Conservation (phyloP, 2,113 vertebrate species). For the Nicator chloris region DNA sequence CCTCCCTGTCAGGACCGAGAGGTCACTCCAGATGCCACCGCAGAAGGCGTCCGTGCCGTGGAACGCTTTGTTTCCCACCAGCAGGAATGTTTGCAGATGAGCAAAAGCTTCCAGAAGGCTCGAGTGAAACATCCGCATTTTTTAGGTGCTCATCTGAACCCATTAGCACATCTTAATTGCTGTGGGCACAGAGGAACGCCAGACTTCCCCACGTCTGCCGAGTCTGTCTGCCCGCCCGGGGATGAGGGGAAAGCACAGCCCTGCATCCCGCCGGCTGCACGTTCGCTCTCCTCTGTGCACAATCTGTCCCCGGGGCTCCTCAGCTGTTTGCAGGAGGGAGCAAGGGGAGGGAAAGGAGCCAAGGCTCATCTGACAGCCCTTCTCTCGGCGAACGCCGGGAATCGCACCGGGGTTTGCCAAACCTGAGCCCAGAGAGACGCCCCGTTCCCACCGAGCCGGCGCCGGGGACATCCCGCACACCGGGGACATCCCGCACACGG, state of each 20-base stretch:
- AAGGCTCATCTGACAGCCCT: neutral
- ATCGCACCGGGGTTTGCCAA: neutral
- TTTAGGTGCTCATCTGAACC: constrained; percentile 8
- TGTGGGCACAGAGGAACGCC: neutral
- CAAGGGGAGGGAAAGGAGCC: neutral
- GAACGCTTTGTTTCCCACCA: neutral
- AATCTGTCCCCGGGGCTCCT: constrained; percentile 10
- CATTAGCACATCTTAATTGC: constrained; percentile 52
- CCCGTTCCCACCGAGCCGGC: fast-evolving
- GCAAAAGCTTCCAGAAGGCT: constrained; percentile 48
- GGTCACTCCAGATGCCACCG: neutral
- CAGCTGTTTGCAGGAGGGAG: neutral
- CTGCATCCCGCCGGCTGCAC: neutral
- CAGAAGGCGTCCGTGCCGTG: fast-evolving
- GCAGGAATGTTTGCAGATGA: constrained; percentile 36
- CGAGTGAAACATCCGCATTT: constrained; percentile 13
- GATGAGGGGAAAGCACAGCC: neutral
- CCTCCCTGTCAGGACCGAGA: fast-evolving
- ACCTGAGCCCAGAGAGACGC: neutral
- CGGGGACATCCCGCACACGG: too few relatives aligned
- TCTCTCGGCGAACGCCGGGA: neutral
- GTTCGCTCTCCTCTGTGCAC: neutral
- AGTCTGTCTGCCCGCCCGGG: neutral
- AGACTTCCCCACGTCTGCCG: constrained; percentile 38
- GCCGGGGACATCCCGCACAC: too few relatives aligned